These are phyloP conservation scores for Platycheirus rosarum DNA, from an alignment of 2,888 invertebrate species.

Conservation along the genomic window DNA sequence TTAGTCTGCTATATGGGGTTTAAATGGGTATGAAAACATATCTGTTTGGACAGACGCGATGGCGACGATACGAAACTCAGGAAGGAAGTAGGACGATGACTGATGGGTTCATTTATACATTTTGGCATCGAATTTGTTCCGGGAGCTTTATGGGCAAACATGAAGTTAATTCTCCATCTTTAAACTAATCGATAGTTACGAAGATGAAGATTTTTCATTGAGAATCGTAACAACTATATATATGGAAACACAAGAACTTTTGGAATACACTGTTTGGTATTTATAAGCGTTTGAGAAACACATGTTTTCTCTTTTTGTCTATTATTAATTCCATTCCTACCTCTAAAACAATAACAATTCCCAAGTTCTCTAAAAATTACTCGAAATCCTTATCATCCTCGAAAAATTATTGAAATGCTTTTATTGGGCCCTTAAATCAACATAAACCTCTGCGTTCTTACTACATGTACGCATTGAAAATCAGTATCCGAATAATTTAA, in stretches of 20 bases:
- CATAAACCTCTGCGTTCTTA: neutral
- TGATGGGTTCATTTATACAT: slow-evolving; percentile 52
- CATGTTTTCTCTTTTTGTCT: no score
- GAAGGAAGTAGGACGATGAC: slow-evolving; percentile 37
- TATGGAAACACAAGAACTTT: no score
- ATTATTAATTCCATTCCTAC: no score
- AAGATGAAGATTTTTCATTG: no score
- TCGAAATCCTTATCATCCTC: neutral
- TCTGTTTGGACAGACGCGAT: slow-evolving; percentile 2
- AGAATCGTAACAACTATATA: no score
- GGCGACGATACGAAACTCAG: no score
- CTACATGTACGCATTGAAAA: neutral
- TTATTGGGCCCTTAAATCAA: neutral
- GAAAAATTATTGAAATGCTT: neutral
- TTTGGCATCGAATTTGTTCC: slow-evolving; percentile 19
- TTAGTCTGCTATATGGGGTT: neutral
- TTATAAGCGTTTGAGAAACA: no score
- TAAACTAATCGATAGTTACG: neutral
- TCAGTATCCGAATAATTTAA: slow-evolving; percentile 30
- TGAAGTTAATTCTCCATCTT: neutral
- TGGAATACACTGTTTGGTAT: no score
- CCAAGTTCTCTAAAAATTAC: no score
- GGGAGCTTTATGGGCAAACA: neutral
- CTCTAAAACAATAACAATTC: no score
- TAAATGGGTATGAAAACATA: slow-evolving; percentile 8